Evolutionary conservation across 35 echinoderm and acorn worm genomes (phyloP), one percentile per base, ranked within the genome.

Genomic region (Apostichopus californicus): DNA sequence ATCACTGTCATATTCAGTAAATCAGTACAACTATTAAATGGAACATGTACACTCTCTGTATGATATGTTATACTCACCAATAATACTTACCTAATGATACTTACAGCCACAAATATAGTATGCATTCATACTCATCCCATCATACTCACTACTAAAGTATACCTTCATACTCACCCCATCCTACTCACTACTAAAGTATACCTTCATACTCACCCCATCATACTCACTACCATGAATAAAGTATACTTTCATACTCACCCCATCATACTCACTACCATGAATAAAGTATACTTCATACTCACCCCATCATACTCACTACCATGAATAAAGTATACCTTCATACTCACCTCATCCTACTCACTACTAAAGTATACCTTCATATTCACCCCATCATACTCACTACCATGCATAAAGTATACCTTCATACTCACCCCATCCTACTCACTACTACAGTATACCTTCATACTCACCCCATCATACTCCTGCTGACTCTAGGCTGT

Each of bases 391-490:
- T 60, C 57, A 60, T 60, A 60, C 57, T 60, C 57, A 60, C 57
- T 60, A 60, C 1, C 6, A 60, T 4, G 57, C 2, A 6, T 60
- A 8, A 94, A 87, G 34, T 96, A 6, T 4, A 60, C 57, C 1
- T 60, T 18, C 55, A n/a, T 54, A 77, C 94, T 94, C 89, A 99
- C 93, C 91, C 97, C 63, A 94, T 93, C 23, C 92, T 92, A 84
- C 64, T 81, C 55, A 90, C 34, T 94, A 66, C 87, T 91, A 17
- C 94, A 81, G 20, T 96, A 6, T 18, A 75, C 71, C 18, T 12
- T 15, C 5, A 84, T 54, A 77, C 94, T 94, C 89, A 99, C 97
- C 94, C 97, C 77, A 94, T 94, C 24, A 94, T 93, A 86, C 79
- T 83, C 26, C 86, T 94, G 59, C 88, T 92, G 25, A 96, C 78